phyloP scores from a whole-genome alignment of 2,797 vertebrate species.

The Poecilia picta region DNA sequence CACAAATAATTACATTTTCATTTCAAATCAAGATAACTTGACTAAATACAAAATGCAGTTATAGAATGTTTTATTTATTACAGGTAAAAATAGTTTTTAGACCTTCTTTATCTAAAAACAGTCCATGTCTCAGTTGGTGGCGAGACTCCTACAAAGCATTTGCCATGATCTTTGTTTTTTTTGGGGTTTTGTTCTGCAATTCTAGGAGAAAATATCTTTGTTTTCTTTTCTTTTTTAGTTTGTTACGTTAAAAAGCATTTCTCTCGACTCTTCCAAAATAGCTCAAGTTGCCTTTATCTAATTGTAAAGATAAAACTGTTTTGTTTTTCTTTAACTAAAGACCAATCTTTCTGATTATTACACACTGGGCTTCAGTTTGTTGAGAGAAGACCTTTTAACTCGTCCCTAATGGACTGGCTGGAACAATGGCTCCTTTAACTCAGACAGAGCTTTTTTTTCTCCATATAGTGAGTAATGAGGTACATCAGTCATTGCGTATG shows the following conservation, averaged over 20 bases:
- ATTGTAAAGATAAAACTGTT: not conserved
- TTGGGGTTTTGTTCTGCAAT: not conserved
- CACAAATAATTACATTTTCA: not conserved
- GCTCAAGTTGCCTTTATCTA: not conserved
- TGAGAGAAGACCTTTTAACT: not conserved
- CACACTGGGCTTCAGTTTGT: not conserved
- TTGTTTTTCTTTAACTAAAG: not conserved
- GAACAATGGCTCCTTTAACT: not conserved
- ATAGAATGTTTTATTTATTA: not conserved
- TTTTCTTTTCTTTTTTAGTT: not conserved
- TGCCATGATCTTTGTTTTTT: not conserved
- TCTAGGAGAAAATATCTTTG: not conserved
- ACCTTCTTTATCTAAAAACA: not conserved
- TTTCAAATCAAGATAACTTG: not conserved
- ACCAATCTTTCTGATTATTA: not conserved
- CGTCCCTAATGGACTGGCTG: not conserved
- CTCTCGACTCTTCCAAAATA: not conserved
- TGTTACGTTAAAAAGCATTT: not conserved
- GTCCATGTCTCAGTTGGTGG: no score
- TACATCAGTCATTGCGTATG: not conserved
- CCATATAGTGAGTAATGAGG: not conserved
- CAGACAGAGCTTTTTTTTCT: not conserved
- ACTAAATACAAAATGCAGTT: not conserved
- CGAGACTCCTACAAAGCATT: not conserved
- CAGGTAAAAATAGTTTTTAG: no score